Percentiles rank a stretch among this genome's conserved stretches.
phyloP scores from a whole-genome alignment of 2,888 invertebrate species.

The Pinctada fucata region DNA sequence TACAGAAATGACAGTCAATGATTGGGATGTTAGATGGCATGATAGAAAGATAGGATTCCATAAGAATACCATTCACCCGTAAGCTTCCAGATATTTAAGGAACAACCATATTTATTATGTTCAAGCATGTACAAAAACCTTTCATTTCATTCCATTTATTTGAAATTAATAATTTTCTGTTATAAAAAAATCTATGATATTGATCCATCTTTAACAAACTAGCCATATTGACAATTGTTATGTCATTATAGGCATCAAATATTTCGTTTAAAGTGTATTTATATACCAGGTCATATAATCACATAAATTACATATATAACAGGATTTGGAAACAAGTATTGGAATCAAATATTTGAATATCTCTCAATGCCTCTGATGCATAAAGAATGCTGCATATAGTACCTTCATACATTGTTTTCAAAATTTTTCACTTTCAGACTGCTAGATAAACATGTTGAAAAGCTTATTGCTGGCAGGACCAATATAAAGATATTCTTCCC shows the following conservation, averaged over 20 bases:
- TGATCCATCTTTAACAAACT: too few species aligned
- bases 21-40: constrained; percentile 34
- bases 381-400: too few species aligned
- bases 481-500: constrained; percentile 46
- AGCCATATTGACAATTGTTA: not conserved
- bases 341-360: too few species aligned
- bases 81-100: constrained; percentile 5
- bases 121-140: not conserved
- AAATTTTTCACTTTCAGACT: constrained; percentile 32
- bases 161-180: too few species aligned
- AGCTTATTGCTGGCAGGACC: constrained; percentile 40
- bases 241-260: not conserved
- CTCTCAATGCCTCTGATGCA: too few species aligned
- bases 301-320: too few species aligned
- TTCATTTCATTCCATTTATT: too few species aligned
- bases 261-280: not conserved
- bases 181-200: too few species aligned
- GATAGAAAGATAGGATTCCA: constrained; percentile 35
- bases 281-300: too few species aligned
- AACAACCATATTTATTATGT: not conserved
- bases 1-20: constrained; percentile 21
- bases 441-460: constrained; percentile 38
- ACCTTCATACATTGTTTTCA: not conserved
- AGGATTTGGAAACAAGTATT: too few species aligned
- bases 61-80: constrained; percentile 25